Percentiles rank a stretch among this genome's conserved stretches.
Conservation (phyloP, 2,113 vertebrate genomes). For the Capreolus pygargus region DNA sequence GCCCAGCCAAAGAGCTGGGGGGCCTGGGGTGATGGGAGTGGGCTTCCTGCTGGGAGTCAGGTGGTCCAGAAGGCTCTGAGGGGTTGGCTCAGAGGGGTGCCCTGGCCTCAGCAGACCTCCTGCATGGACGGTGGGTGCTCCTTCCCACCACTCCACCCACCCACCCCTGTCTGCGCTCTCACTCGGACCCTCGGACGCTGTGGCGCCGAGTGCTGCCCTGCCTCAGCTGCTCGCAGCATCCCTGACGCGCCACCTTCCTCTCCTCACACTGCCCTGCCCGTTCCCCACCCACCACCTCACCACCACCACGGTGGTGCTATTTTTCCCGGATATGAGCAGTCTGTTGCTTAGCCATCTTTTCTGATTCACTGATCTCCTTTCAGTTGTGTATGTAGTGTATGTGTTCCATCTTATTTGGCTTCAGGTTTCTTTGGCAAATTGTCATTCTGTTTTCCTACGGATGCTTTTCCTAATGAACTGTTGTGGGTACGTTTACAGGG, state of each 20-base stretch:
- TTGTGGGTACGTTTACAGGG: conserved; percentile 85
- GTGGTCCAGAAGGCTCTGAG: neutral
- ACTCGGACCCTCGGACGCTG: neutral
- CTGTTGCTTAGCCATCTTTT: neutral
- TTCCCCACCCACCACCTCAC: rapidly evolving
- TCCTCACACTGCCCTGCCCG: neutral
- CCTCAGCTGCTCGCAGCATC: neutral
- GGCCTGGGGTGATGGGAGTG: neutral
- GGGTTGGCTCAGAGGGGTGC: neutral
- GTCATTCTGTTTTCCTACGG: conserved; percentile 9
- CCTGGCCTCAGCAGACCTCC: neutral
- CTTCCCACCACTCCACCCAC: neutral
- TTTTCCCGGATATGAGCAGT: neutral
- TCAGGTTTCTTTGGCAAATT: neutral
- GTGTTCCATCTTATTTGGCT: neutral
- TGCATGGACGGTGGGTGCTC: neutral
- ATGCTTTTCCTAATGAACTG: conserved; percentile 74
- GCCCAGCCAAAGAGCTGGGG: neutral
- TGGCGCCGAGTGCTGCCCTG: neutral
- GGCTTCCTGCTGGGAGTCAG: neutral
- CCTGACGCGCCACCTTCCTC: neutral
- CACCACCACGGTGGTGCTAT: neutral
- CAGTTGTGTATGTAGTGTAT: neutral
- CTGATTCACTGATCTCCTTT: neutral
- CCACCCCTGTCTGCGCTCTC: neutral